A percentile compares a stretch with the other conserved stretches of the same genome.
phyloP scores from a whole-genome alignment of 2,113 vertebrate genomes.

The Hemiscyllium ocellatum region DNA sequence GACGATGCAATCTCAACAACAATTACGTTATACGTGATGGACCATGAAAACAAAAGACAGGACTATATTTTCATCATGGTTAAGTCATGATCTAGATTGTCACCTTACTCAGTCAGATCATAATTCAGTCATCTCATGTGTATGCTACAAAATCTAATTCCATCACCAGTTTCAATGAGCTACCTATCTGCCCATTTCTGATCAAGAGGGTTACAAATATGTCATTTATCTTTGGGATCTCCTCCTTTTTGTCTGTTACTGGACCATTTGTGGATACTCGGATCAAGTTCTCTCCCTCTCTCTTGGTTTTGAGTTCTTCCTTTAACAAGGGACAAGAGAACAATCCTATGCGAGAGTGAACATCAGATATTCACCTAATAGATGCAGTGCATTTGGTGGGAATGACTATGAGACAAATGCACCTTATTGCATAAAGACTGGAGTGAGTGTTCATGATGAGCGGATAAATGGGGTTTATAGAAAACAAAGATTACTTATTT shows the following conservation, averaged over 20 bases:
- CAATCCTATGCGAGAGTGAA: too few species aligned
- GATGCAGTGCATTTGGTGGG: too few species aligned
- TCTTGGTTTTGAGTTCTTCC: too few species aligned
- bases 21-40: not conserved
- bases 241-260: not conserved
- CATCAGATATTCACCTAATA: too few species aligned
- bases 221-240: not conserved
- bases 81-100: not conserved
- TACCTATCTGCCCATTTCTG: not conserved
- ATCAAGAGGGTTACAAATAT: not conserved
- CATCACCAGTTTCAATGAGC: not conserved
- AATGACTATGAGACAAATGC: too few species aligned
- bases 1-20: not conserved
- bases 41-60: not conserved
- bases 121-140: not conserved
- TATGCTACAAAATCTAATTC: not conserved
- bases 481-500: too few species aligned
- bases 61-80: not conserved
- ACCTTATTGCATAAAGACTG: too few species aligned
- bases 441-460: too few species aligned
- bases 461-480: too few species aligned
- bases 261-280: not conserved
- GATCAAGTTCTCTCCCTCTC: too few species aligned
- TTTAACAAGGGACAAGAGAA: too few species aligned
- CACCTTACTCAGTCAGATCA: not conserved